Evolutionary conservation across 2,113 vertebrate genomes (phyloP), one percentile per base, ranked within the genome.

Genomic region (Zosterops lateralis): DNA sequence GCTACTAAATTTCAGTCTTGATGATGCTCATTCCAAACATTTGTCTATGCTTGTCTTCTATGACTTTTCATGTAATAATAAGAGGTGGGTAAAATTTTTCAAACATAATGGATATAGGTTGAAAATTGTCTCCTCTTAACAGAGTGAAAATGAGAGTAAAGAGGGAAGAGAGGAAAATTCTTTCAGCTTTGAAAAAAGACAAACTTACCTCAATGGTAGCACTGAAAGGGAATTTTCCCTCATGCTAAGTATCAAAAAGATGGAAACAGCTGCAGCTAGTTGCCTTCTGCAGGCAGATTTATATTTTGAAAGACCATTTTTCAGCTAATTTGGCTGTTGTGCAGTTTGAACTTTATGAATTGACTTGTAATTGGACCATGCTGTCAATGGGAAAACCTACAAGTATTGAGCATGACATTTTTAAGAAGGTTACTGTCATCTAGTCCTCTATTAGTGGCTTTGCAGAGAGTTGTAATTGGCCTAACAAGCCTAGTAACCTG

Each of bases 371-470:
- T 97, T 98, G 96, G 95, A 93, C 95, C 84, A 15, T 94, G 74
- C 94, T 97, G 96, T 97, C 97, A 97, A 92, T 96, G 93, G 45
- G 77, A 95, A 94, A 92, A 93, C 93, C 96, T 97, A 95, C 89
- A 96, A 93, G 96, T 94, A 97, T 97, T 93, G 94, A 97, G 97
- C 96, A 96, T 97, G 98, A 97, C 97, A 97, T 97, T 97, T 97
- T 95, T 95, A 96, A 97, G 97, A 97, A 97, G 96, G 93, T 97
- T 97, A 93, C 95, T 97, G 96, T 98, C 97, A 97, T 97, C 96
- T 97, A 92, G 91, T 95, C 84, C 92, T 96, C 95, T 96, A 93
- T 97, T 96, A 97, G 95, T 97, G 95, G 94, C 87, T 97, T 98
- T 97, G 84, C 89, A 95, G 95, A 87, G 94, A 93, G 95, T 96